phyloP scores from a whole-genome alignment of 2,888 invertebrate genomes.

The Clusia tigrina region DNA sequence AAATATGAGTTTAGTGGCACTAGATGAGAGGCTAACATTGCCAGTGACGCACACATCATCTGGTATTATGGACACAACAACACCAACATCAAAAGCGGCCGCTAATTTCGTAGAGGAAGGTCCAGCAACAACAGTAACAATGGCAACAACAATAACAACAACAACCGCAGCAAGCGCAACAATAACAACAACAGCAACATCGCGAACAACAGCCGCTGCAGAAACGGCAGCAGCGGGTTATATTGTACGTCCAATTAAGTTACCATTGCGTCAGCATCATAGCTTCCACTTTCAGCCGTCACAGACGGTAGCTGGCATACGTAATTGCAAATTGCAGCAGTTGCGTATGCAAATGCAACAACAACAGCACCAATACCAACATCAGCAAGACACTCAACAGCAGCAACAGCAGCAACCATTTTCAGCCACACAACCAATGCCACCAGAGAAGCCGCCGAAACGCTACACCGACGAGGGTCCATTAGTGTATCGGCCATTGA shows the following conservation, averaged over 20 bases:
- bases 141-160: slow-evolving; percentile 14
- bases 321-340: slow-evolving; percentile 47
- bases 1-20: slow-evolving; percentile 40
- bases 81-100: background rate
- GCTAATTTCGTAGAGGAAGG: background rate
- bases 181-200: slow-evolving; percentile 10
- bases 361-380: slow-evolving; percentile 38
- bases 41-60: slow-evolving; percentile 35
- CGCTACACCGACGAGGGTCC: slow-evolving; percentile 42
- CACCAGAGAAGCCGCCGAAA: slow-evolving; percentile 8
- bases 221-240: slow-evolving; percentile 32
- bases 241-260: slow-evolving; percentile 50
- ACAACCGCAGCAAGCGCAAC: slow-evolving; percentile 8
- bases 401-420: slow-evolving; percentile 25
- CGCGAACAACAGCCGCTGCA: no score
- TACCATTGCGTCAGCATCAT: slow-evolving; percentile 64
- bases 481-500: slow-evolving; percentile 55
- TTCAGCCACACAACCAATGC: slow-evolving; percentile 13
- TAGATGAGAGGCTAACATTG: slow-evolving; percentile 47
- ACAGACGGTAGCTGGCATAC: slow-evolving; percentile 57
- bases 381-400: slow-evolving; percentile 33
- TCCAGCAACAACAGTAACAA: slow-evolving; percentile 14
- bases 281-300: slow-evolving; percentile 64
- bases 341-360: slow-evolving; percentile 45
- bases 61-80: slow-evolving; percentile 12